Conservation (phyloP, 2,888 invertebrate genomes). For the Campoletis raptor region DNA sequence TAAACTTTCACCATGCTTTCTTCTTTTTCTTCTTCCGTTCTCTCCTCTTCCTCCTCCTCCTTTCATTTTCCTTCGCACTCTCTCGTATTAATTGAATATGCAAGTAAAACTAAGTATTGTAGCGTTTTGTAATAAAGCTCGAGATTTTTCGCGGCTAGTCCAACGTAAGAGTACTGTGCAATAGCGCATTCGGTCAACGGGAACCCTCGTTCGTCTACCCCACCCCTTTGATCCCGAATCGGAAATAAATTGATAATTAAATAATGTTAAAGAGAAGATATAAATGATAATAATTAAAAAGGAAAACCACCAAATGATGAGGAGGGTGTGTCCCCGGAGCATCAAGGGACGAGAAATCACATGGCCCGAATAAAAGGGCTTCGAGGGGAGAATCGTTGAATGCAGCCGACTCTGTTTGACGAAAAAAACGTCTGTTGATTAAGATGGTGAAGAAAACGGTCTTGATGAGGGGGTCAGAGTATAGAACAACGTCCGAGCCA, state of each 20-base stretch:
- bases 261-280: slow-evolving; percentile 44
- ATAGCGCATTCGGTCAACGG: slow-evolving; percentile 70
- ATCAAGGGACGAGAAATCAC: slow-evolving; percentile 63
- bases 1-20: slow-evolving; percentile 5
- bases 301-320: slow-evolving; percentile 62
- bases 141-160: slow-evolving; percentile 67
- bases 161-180: slow-evolving; percentile 72
- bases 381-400: slow-evolving; percentile 75
- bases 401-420: slow-evolving; percentile 78
- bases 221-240: slow-evolving; percentile 68
- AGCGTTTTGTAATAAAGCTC: slow-evolving; percentile 67
- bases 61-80: slow-evolving; percentile 1
- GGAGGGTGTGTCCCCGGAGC: slow-evolving; percentile 67
- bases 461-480: slow-evolving; percentile 90
- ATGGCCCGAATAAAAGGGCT: slow-evolving; percentile 64
- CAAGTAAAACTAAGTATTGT: slow-evolving; percentile 65
- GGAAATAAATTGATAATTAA: slow-evolving; percentile 61
- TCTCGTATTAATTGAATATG: slow-evolving; percentile 15
- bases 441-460: slow-evolving; percentile 79
- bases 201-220: slow-evolving; percentile 54
- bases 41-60: neutral
- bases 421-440: slow-evolving; percentile 79
- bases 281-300: slow-evolving; percentile 48
- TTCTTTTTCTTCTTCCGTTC: slow-evolving; percentile 1
- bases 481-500: slow-evolving; percentile 95